Evolutionary conservation across 2,797 vertebrate species (phyloP).

Genomic region (Pachyuromys duprasi): DNA sequence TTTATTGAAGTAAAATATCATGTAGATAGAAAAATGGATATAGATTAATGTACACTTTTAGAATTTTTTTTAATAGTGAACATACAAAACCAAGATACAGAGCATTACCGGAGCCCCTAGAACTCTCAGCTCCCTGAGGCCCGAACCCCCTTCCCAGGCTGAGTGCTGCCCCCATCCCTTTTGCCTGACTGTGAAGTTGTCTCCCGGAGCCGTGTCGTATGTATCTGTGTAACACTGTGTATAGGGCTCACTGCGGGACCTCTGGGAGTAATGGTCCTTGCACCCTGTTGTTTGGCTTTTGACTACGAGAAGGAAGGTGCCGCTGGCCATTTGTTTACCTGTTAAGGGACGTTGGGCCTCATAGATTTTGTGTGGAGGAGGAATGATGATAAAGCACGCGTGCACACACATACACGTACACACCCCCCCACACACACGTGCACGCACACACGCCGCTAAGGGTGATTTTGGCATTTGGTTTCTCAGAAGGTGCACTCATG

Average conservation of each 20-base stretch:
- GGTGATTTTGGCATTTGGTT: neutral
- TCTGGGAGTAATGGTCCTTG: neutral
- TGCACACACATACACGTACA: neutral
- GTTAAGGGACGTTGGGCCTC: neutral
- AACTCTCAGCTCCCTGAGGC: neutral
- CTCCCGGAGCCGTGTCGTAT: neutral
- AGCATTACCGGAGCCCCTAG: neutral
- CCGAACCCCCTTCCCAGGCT: accelerated
- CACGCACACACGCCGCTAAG: neutral
- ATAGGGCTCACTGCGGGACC: neutral
- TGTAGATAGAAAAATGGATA: neutral
- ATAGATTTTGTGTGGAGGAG: neutral
- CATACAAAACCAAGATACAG: neutral
- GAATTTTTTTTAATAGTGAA: neutral
- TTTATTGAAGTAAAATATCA: neutral
- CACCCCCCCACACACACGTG: too few species aligned
- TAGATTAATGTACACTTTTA: neutral
- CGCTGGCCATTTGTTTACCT: neutral
- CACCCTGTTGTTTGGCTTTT: neutral
- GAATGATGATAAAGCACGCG: neutral
- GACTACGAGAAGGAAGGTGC: too few species aligned
- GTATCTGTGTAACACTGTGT: neutral
- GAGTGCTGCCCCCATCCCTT: neutral
- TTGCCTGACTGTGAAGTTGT: neutral
- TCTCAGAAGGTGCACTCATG: neutral